These are phyloP conservation scores for Isotomurus palustris DNA, from an alignment of 2,888 invertebrate genomes.

Conservation along the genomic window DNA sequence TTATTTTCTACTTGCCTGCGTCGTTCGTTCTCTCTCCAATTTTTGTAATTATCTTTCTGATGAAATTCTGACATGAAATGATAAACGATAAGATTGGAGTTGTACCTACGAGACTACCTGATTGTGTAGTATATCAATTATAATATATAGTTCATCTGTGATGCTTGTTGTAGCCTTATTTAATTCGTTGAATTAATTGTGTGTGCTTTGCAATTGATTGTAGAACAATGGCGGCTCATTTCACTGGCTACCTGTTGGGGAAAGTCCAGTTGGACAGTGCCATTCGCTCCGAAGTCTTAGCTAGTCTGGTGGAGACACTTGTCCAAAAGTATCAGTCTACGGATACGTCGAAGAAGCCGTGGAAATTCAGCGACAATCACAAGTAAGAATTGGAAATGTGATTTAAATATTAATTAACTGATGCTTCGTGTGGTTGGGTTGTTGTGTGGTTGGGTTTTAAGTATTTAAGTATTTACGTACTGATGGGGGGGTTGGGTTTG, in stretches of 20 bases:
- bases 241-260: conserved; percentile 45
- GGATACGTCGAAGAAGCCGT: conserved; percentile 38
- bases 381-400: too few species aligned
- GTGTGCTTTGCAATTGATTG: not conserved
- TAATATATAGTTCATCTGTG: not conserved
- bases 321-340: conserved; percentile 40
- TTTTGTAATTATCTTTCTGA: too few species aligned
- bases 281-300: conserved; percentile 45
- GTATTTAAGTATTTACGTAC: too few species aligned
- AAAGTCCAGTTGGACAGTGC: conserved; percentile 46
- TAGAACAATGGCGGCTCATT: conserved; percentile 40
- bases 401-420: too few species aligned
- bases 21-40: too few species aligned
- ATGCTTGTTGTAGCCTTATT: not conserved
- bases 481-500: too few species aligned
- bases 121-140: too few species aligned
- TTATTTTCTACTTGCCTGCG: too few species aligned
- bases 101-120: not conserved
- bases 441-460: too few species aligned
- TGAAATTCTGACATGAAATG: not conserved
- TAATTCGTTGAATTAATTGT: not conserved
- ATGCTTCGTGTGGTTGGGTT: too few species aligned
- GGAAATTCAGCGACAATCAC: conserved; percentile 44
- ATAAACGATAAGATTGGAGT: not conserved
- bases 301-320: conserved; percentile 43